phyloP scores from a whole-genome alignment of 2,888 invertebrate species.

The Stenurella melanura region DNA sequence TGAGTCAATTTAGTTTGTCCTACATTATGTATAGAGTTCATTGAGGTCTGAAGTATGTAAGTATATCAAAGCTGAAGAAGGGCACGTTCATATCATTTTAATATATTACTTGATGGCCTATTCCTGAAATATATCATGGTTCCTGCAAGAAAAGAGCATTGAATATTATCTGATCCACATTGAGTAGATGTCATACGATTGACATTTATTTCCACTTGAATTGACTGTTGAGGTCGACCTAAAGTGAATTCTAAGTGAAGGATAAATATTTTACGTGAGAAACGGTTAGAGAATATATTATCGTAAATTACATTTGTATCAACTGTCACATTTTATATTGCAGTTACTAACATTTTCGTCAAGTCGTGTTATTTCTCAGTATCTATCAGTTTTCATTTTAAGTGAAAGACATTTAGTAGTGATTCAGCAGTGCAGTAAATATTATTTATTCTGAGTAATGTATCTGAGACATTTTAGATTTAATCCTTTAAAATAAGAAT shows the following conservation, averaged over 20 bases:
- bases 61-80: constrained; percentile 16
- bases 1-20: not conserved
- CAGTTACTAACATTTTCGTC: not conserved
- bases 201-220: constrained; percentile 32
- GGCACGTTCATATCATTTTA: constrained; percentile 12
- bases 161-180: constrained; percentile 30
- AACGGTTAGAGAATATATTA: constrained; percentile 25
- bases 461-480: too few relatives aligned
- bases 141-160: constrained; percentile 18
- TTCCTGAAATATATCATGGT: constrained; percentile 17
- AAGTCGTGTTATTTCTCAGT: not conserved
- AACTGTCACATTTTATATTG: constrained; percentile 31
- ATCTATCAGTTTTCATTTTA: not conserved
- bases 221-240: constrained; percentile 30
- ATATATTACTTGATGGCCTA: constrained; percentile 22
- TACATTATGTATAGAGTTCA: not conserved
- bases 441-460: too few relatives aligned
- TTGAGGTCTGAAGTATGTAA: not conserved
- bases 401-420: not conserved
- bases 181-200: constrained; percentile 22
- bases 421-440: not conserved
- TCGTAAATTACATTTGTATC: constrained; percentile 33
- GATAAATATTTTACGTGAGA: constrained; percentile 32
- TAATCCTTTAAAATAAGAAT: too few relatives aligned
- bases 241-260: constrained; percentile 36